Percentiles rank a stretch among this genome's conserved stretches.
phyloP scores from a whole-genome alignment of 2,888 invertebrate species.

The Volucella zonaria region DNA sequence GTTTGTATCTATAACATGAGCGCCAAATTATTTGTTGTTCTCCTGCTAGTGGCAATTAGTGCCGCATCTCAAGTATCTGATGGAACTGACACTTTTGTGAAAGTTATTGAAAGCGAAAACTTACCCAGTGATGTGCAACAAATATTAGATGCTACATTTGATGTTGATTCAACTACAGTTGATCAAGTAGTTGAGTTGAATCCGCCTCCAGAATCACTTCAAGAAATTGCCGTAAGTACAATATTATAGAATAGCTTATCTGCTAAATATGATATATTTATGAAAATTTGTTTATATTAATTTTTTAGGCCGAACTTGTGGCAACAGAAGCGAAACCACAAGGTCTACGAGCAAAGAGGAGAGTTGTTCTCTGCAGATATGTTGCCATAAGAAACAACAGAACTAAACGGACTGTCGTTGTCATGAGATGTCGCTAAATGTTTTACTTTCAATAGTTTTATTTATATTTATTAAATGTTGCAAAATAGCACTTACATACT shows the following conservation, averaged over 20 bases:
- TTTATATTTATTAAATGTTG: not conserved
- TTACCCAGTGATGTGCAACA: constrained; percentile 1
- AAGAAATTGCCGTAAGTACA: constrained; percentile 15
- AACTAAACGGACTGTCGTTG: not conserved
- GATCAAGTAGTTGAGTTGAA: constrained; percentile 8
- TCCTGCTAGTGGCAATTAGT: not conserved
- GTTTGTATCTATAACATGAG: constrained; percentile 1
- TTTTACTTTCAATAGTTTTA: not conserved
- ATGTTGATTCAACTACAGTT: not conserved
- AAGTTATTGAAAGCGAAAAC: not conserved
- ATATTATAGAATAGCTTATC: not conserved
- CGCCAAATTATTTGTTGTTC: constrained; percentile 3
- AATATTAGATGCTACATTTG: constrained; percentile 2
- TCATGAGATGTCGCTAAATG: constrained; percentile 30
- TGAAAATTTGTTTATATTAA: not conserved
- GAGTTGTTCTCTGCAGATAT: constrained; percentile 19
- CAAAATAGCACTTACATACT: too few relatives aligned
- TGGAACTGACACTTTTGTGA: not conserved
- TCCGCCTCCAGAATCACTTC: not conserved
- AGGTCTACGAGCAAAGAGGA: constrained; percentile 20
- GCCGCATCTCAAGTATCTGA: not conserved
- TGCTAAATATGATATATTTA: too few relatives aligned
- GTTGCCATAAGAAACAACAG: constrained; percentile 17
- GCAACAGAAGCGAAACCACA: not conserved
- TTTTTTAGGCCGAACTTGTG: constrained; percentile 10